Evolutionary conservation across 37 sponge, comb jelly and placozoan genomes (phyloP), one percentile per base, ranked within the genome.

Genomic region (Agelas oroides): DNA sequence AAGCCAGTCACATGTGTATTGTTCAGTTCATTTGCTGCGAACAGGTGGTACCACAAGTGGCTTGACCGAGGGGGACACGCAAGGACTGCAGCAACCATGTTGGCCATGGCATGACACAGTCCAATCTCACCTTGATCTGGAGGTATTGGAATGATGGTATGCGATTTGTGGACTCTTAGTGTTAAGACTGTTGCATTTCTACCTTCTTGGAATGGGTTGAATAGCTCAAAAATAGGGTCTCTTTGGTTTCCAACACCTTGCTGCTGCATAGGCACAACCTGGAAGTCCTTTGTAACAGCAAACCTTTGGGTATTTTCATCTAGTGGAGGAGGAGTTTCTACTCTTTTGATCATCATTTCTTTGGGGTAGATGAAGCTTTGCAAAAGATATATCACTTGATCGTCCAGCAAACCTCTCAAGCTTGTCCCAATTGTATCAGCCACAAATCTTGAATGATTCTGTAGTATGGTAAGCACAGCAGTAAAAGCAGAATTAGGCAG

Each of bases 21-120:
- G 59, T 30, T 54, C 17, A 94, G 78, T 34, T 74, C 60, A 25
- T 73, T 34, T 39, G 87, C 84, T 17, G 53, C 38, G 36, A 90
- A 78, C 75, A 94, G 40, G 56, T 73, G 58, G 37, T 90, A 73
- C 87, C 91, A 94, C 67, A 94, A 37, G 65, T 86, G 85, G 71
- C 77, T 85, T 21, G 88, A 79, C 2, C 58, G 68, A 38, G 74
- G 52, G 2, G 86, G 90, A 59, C 91, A 65, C 34, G 77, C 87
- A 32, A 94, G 39, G 11, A 87, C 66, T 33, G 78, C 80, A n/a
- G 90, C 90, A 62, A 90, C 59, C 55, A 94, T 73, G 38, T 85
- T 79, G 53, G 84, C 87, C 27, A 94, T 71, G 40, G 82, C 73
- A 35, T 75, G 58, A 25, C 90, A 72, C 19, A 94, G 77, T 3